Conservation (phyloP, 1,140 invertebrate genomes). For the Campoletis sonorensis region DNA sequence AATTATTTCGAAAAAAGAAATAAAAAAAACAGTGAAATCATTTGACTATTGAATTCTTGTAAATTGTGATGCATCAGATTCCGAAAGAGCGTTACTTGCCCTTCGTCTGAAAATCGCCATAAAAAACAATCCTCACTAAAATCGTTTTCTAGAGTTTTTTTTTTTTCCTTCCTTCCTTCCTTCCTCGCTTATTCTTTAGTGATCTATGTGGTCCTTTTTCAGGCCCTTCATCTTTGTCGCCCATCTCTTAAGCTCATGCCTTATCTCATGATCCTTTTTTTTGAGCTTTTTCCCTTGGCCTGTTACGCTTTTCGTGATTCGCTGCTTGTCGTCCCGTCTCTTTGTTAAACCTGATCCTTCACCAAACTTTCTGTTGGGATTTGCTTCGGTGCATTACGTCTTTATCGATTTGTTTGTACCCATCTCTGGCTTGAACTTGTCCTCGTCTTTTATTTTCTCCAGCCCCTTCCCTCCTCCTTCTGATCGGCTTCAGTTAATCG, state of each 20-base stretch:
- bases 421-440: not conserved
- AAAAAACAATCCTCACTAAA: not conserved
- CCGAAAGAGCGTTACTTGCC: too few species aligned
- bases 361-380: not conserved
- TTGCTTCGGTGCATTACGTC: not conserved
- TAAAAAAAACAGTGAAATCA: too few species aligned
- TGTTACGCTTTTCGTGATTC: not conserved
- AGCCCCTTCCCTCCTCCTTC: not conserved
- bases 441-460: not conserved
- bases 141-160: not conserved
- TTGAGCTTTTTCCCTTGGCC: not conserved
- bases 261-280: not conserved
- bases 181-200: not conserved
- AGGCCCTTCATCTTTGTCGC: not conserved
- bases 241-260: not conserved
- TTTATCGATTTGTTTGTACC: not conserved
- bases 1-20: too few species aligned
- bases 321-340: not conserved
- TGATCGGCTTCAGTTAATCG: slow-evolving; percentile 1
- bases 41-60: too few species aligned
- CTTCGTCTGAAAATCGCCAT: too few species aligned
- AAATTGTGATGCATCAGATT: too few species aligned
- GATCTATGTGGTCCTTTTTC: not conserved
- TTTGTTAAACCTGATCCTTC: not conserved
- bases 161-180: not conserved